Evolutionary conservation across 2,888 invertebrate genomes (phyloP), one percentile per base, ranked within the genome.

Genomic region (Cheilosia variabilis): DNA sequence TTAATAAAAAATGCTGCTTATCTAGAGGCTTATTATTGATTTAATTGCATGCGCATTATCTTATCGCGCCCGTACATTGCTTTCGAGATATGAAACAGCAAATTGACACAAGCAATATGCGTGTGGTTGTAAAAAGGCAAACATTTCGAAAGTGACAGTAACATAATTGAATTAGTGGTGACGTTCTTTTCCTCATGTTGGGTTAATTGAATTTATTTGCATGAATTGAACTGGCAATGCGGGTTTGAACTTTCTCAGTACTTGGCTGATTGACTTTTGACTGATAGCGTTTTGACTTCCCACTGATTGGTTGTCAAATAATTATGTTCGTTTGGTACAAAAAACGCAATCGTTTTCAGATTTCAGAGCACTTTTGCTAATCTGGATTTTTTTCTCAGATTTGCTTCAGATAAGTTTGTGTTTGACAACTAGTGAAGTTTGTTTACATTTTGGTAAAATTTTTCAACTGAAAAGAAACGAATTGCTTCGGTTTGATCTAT

Each of bases 51-150:
- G 27, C 55, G 41, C 66, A 13, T 37, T 37, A 75, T 75, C 57
- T 66, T 75, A 75, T 75, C 75, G 24, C 15, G 17, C 3, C 50
- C 22, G 58, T 41, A 47, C 47, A 68, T 47, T 17, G 47, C 22
- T 47, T 24, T 45, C 6, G 10, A 43, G 55, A 47, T 75, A 63
- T 45, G 55, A 57, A 13, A 13, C 57, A 73, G 19, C 63, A 63
- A 57, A 9, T 17, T 47, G 9, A 47, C 9, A 27, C 43, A 34
- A 69, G 57, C 31, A 45, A 31, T 15, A 10, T 13, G 34, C 2
- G 34, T 27, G n/a, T 7, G 34, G 19, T 50, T 15, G 47, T 6
- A 19, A 15, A 19, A 47, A 31, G 31, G 2, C 19, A 22, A 31
- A 45, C 17, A 45, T 47, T 47, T 47, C 9, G 19, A 47, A 9